Evolutionary conservation across 2,113 vertebrate species (phyloP), one percentile per base, ranked within the genome.

Genomic region (Salvelinus fontinalis): DNA sequence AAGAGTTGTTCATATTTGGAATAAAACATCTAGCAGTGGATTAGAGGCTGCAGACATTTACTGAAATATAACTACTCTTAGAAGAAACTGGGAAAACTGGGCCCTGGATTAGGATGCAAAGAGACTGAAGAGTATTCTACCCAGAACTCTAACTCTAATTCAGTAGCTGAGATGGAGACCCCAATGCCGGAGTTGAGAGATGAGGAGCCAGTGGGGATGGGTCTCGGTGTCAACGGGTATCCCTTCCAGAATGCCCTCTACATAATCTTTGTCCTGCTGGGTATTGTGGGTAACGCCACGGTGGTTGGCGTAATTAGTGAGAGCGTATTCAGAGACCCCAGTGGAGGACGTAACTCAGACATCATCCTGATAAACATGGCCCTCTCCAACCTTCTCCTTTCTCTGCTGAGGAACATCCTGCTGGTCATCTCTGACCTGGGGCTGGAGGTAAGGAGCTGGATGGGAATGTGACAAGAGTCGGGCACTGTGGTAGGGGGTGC

Each of bases 361-460:
- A 89, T 95, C 77, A 93, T 95, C 29, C 90, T 95, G 18, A 76
- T 93, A 5, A 95, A 95, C 90, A 90, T 95, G 90, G 90, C 93
- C 0, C 51, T 92, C 54, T 92, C 93, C 20, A 94, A 92, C 79
- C 80, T 95, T 70, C 82, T 95, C 77, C 87, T 95, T 67, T 93
- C 92, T 1, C 4, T 92, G 59, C 64, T 90, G 73, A 90, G 93
- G 74, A 95, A 95, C 79, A 57, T 77, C 0, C 71, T 93, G 66
- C 86, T 95, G 4, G 67, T 94, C 77, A 77, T 92, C 64, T 90
- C 91, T 20, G 93, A 94, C 74, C 31, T 85, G 8, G 91, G 93
- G 34, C 18, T 90, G 0, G 69, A 93, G 92, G 94, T 94, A 89
- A 0, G 64, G 57, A 57, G n/a, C 3, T 59, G n/a, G 49, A 2